These are phyloP conservation scores for Hemicordylus capensis DNA, from an alignment of 2,113 vertebrate genomes.

Conservation along the genomic window DNA sequence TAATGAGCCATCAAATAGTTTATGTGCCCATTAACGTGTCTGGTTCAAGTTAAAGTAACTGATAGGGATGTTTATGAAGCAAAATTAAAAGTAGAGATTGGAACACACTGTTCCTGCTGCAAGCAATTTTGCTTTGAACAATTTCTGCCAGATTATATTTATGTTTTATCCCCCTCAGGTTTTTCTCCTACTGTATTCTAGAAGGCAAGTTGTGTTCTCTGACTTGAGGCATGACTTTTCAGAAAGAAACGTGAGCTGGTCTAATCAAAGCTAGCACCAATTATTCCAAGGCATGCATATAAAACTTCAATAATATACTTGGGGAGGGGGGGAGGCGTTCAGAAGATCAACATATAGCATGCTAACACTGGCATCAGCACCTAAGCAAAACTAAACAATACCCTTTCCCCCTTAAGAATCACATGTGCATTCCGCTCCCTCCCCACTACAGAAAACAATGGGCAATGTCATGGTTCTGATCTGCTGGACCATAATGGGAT, in stretches of 20 bases:
- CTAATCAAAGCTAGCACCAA: background rate
- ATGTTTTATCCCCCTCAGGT: background rate
- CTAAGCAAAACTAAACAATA: background rate
- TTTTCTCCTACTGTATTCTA: constrained; percentile 1
- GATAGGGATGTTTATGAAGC: constrained; percentile 36
- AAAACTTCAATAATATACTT: background rate
- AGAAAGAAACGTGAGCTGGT: background rate
- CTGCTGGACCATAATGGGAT: background rate
- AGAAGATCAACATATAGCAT: background rate
- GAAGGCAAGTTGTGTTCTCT: background rate
- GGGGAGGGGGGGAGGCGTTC: too few relatives aligned
- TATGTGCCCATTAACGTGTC: constrained; percentile 40
- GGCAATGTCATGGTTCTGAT: background rate
- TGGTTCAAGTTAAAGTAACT: constrained; percentile 49
- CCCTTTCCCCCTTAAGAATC: too few relatives aligned
- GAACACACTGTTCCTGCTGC: constrained; percentile 1
- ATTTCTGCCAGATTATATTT: constrained; percentile 35
- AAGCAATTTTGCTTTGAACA: constrained; percentile 9
- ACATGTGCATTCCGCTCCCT: background rate
- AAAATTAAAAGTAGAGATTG: constrained; percentile 24
- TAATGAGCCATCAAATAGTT: constrained; percentile 56
- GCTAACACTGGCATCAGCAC: background rate
- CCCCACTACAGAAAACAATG: background rate
- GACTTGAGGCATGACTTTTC: background rate
- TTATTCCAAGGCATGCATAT: background rate